A percentile compares a stretch with the other conserved stretches of the same genome.
Conservation (phyloP, 2,888 invertebrate genomes). For the Eupeodes luniger region DNA sequence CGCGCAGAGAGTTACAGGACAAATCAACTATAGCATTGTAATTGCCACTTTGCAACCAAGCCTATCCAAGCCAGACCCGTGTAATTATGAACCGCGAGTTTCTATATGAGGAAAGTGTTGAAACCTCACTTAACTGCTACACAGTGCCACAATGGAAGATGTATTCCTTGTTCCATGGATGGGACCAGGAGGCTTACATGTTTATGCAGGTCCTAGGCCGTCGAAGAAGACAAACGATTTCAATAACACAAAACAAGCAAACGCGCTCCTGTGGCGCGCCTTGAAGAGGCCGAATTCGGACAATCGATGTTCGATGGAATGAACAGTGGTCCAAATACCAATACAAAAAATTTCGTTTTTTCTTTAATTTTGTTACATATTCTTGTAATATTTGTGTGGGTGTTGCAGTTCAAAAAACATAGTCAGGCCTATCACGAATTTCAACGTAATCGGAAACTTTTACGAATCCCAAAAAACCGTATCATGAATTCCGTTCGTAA, state of each 20-base stretch:
- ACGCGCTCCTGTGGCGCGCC: conserved; percentile 57
- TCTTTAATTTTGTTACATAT: not conserved
- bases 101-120: conserved; percentile 58
- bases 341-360: not conserved
- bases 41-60: conserved; percentile 52
- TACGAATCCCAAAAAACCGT: too few species aligned
- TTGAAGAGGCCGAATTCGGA: conserved; percentile 33
- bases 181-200: not conserved
- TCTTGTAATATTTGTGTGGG: too few species aligned
- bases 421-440: too few species aligned
- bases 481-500: too few species aligned
- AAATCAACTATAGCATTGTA: conserved; percentile 42
- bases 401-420: too few species aligned
- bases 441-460: too few species aligned
- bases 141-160: not conserved
- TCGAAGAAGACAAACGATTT: conserved; percentile 62
- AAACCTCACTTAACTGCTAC: conserved; percentile 48
- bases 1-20: not conserved
- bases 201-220: conserved; percentile 27
- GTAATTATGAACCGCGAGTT: conserved; percentile 36
- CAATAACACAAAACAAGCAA: conserved; percentile 51
- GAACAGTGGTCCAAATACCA: not conserved
- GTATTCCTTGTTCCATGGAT: not conserved
- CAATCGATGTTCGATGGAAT: not conserved
- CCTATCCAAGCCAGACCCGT: conserved; percentile 20